Evolutionary conservation across 1,140 invertebrate species (phyloP), one percentile per base, ranked within the genome.

Genomic region (Tetranychus urticae): DNA sequence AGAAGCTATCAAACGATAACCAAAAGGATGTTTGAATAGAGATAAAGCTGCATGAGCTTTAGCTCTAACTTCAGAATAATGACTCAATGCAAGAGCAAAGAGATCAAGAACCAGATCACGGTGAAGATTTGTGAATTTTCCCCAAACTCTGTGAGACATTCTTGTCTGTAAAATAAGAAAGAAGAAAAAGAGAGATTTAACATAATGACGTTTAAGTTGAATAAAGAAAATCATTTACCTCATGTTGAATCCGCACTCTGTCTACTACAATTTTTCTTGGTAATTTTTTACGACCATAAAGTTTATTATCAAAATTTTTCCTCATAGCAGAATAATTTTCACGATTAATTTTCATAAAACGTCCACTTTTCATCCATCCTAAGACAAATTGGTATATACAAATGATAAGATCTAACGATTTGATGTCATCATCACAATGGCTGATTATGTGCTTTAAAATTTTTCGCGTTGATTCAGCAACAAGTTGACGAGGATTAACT

Each of bases 371-470:
- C 69, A 61, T n/a, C 71, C 69, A 35, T 75, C 73, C 68, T 76
- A 74, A 63, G 77, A 78, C 58, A 81, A 73, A 50, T 57, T 77
- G 74, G 73, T 79, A 82, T 61, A 83, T 79, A 79, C 70, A 70
- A 56, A 82, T 76, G 33, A 87, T 69, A 62, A 71, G 70, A 62
- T 76, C 75, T 35, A 86, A 74, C 62, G 81, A 80, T 66, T 83
- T 83, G 0, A 81, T 86, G 69, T 88, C 82, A 69, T 86, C 84
- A 70, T 83, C 81, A 60, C 74, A 72, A 54, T 75, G 72, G 46
- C 75, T 70, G n/a, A 82, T 68, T 64, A 85, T 74, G 63, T 76
- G 74, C 48, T 73, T 61, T 64, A 82, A 77, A 3, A 84, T 67
- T 59, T 70, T 66, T 23, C 73, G 71, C 62, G 82, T 74, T 3